These are phyloP conservation scores for Lottia scabra DNA, from an alignment of 2,888 invertebrate species.

Conservation along the genomic window DNA sequence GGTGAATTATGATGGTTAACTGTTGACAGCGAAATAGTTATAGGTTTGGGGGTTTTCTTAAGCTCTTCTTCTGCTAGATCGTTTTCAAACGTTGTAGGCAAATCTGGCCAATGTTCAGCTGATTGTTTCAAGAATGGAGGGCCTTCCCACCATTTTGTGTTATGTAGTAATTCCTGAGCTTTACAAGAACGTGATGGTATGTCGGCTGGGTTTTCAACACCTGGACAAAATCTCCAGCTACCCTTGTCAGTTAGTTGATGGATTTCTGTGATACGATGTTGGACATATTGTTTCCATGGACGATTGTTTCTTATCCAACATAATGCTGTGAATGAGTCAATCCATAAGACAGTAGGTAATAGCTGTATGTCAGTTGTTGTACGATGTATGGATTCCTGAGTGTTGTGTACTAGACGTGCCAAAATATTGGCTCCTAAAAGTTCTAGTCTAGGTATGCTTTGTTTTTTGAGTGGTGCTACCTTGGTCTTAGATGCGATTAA, in stretches of 20 bases:
- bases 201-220: not conserved
- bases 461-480: not conserved
- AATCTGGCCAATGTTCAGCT: not conserved
- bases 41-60: not conserved
- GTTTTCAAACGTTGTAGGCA: conserved; percentile 3
- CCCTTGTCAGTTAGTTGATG: not conserved
- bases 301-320: not conserved
- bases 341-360: no score
- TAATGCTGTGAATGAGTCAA: not conserved
- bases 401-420: not conserved
- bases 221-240: conserved; percentile 6
- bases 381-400: not conserved
- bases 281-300: no score
- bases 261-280: not conserved
- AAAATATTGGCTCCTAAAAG: not conserved
- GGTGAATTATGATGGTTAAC: not conserved
- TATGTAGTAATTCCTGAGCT: not conserved
- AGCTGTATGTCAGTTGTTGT: not conserved
- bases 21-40: not conserved
- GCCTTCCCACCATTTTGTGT: not conserved
- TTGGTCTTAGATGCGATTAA: not conserved
- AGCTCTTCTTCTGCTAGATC: not conserved
- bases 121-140: not conserved
- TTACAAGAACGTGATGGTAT: not conserved
- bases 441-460: not conserved